Percentiles rank a stretch among this genome's conserved stretches.
phyloP scores from a whole-genome alignment of 2,888 invertebrate genomes.

The Drosophila dives region DNA sequence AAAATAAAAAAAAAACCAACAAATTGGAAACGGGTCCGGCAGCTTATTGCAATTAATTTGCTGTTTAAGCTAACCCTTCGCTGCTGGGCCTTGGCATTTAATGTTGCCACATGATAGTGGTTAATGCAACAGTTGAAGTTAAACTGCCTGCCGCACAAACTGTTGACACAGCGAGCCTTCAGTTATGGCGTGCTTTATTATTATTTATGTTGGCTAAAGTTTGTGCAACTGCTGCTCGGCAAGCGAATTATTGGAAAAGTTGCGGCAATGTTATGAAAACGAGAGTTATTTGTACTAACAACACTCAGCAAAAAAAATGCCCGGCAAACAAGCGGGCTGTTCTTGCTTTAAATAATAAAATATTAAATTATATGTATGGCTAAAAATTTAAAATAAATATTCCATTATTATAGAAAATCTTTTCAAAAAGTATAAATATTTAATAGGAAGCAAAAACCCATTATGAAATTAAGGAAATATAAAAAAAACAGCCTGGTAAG shows the following conservation, averaged over 20 bases:
- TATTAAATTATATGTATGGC: too few species aligned
- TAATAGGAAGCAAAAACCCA: background rate
- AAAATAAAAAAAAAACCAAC: background rate
- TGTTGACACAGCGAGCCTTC: constrained; percentile 19
- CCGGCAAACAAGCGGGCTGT: background rate
- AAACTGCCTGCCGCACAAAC: background rate
- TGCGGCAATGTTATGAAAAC: constrained; percentile 13
- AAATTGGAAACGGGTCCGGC: background rate
- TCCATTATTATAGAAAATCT: background rate
- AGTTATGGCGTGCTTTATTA: constrained; percentile 39
- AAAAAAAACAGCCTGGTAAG: too few species aligned
- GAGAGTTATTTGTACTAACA: background rate
- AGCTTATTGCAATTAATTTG: background rate
- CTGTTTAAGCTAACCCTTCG: background rate
- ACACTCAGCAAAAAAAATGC: background rate
- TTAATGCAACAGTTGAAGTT: constrained; percentile 9
- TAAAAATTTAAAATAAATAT: background rate
- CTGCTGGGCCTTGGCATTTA: constrained; percentile 20
- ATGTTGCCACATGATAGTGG: constrained; percentile 10
- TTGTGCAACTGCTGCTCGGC: constrained; percentile 13
- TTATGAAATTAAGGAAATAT: too few species aligned
- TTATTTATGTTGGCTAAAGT: constrained; percentile 37
- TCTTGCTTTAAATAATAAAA: background rate
- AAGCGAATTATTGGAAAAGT: constrained; percentile 39
- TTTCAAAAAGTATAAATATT: background rate